Conservation (phyloP, 2,113 vertebrate species). For the Oncorhynchus mykiss region DNA sequence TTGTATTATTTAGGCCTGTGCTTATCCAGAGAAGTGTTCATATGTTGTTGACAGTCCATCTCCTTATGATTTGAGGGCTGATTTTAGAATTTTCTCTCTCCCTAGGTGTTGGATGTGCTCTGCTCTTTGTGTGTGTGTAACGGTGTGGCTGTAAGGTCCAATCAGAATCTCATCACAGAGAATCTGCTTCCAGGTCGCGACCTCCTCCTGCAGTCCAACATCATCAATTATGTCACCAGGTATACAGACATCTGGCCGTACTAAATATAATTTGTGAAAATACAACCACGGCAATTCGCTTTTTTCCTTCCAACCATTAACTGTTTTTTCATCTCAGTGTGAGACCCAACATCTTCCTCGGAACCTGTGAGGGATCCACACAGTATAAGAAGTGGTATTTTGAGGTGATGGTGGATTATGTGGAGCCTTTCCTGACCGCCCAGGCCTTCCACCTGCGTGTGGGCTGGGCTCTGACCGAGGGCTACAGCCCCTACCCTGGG, state of each 20-base stretch:
- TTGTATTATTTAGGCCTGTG: not conserved
- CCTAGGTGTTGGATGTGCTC: constrained; percentile 88
- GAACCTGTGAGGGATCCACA: constrained; percentile 87
- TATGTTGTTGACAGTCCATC: not conserved
- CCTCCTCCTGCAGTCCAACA: constrained; percentile 87
- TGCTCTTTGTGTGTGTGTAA: constrained; percentile 94
- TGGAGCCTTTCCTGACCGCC: constrained; percentile 82
- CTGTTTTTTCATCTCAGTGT: constrained; percentile 69
- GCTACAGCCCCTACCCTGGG: constrained; percentile 90
- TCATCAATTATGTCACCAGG: constrained; percentile 92
- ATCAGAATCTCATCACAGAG: constrained; percentile 94
- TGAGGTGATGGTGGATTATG: constrained; percentile 87
- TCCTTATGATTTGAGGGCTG: no score
- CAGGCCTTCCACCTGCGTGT: constrained; percentile 84
- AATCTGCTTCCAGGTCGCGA: constrained; percentile 90
- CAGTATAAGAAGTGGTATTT: constrained; percentile 93
- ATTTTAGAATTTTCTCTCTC: constrained; percentile 2
- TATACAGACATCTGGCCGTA: constrained; percentile 30
- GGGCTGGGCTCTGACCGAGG: constrained; percentile 89
- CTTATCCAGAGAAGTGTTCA: not conserved
- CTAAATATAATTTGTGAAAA: not conserved
- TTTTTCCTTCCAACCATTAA: not conserved
- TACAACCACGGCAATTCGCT: not conserved
- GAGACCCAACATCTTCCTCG: constrained; percentile 91
- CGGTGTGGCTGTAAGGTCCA: constrained; percentile 90